A percentile compares a stretch with the other conserved stretches of the same genome.
phyloP scores from a whole-genome alignment of 2,113 vertebrate genomes.

The Mustela nigripes region DNA sequence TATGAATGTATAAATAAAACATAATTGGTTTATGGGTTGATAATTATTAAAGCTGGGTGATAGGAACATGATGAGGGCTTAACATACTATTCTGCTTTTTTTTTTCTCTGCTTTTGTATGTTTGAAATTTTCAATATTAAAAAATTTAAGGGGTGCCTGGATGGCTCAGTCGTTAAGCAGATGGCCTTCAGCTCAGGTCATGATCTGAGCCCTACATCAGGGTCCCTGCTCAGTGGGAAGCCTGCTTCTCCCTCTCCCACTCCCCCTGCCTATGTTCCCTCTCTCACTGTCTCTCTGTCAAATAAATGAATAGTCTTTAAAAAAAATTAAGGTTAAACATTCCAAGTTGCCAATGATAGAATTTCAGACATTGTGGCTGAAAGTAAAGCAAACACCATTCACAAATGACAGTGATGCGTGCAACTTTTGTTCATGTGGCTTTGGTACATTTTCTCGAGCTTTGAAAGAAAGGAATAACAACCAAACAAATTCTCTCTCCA shows the following conservation, averaged over 20 bases:
- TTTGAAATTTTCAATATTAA: conserved; percentile 17
- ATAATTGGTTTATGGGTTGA: not conserved
- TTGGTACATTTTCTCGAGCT: not conserved
- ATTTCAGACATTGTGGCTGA: not conserved
- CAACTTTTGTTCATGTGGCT: not conserved
- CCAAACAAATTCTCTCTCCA: not conserved
- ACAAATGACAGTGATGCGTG: not conserved
- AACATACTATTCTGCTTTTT: not conserved
- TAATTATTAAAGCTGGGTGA: not conserved
- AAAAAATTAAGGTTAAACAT: conserved; percentile 2
- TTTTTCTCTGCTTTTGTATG: not conserved
- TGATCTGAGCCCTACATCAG: no score
- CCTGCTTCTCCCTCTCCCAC: no score
- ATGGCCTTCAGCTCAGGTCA: no score
- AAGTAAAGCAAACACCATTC: not conserved
- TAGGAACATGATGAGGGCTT: not conserved
- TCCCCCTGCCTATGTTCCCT: no score
- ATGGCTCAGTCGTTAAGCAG: no score
- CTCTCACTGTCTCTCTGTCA: no score
- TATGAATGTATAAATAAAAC: not conserved
- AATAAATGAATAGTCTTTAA: no score
- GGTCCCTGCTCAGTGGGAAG: no score
- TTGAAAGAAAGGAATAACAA: not conserved
- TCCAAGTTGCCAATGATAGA: not conserved
- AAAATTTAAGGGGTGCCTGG: not conserved